Evolutionary conservation across 2,888 invertebrate species (phyloP).

Genomic region (Ornithoptera priamus): DNA sequence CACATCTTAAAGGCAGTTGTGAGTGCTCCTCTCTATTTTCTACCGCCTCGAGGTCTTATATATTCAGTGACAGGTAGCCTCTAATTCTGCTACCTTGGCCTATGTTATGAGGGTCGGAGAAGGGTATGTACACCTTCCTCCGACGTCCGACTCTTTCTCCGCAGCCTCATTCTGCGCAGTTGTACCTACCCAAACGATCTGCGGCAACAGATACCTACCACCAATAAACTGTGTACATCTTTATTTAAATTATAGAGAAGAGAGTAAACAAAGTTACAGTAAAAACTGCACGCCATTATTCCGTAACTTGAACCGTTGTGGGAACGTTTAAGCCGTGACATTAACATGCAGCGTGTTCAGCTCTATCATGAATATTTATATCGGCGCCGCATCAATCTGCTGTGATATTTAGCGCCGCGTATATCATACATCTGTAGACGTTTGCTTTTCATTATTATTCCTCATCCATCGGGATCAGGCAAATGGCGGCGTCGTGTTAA

Average conservation of each 20-base stretch:
- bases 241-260: not conserved
- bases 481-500: not conserved
- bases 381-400: slow-evolving; percentile 58
- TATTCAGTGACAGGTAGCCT: too few species aligned
- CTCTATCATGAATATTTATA: slow-evolving; percentile 70
- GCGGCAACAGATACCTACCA: too few species aligned
- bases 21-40: too few species aligned
- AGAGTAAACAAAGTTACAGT: too few species aligned
- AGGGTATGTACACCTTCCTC: too few species aligned
- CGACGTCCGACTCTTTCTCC: too few species aligned
- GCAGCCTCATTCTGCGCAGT: too few species aligned
- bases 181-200: too few species aligned
- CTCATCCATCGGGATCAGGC: slow-evolving; percentile 8
- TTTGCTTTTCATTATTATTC: slow-evolving; percentile 22
- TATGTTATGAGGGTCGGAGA: too few species aligned
- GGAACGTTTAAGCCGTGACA: slow-evolving; percentile 58
- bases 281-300: slow-evolving; percentile 7
- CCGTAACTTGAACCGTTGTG: slow-evolving; percentile 39
- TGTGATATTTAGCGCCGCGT: slow-evolving; percentile 49
- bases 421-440: slow-evolving; percentile 26
- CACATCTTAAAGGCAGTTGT: too few species aligned
- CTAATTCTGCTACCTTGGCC: too few species aligned
- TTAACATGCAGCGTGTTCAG: slow-evolving; percentile 63
- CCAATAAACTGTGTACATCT: not conserved
- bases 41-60: too few species aligned